Evolutionary conservation across 37 sponge, comb jelly and placozoan genomes (phyloP), one percentile per base, ranked within the genome.

Genomic region (Theonella swinhoei): DNA sequence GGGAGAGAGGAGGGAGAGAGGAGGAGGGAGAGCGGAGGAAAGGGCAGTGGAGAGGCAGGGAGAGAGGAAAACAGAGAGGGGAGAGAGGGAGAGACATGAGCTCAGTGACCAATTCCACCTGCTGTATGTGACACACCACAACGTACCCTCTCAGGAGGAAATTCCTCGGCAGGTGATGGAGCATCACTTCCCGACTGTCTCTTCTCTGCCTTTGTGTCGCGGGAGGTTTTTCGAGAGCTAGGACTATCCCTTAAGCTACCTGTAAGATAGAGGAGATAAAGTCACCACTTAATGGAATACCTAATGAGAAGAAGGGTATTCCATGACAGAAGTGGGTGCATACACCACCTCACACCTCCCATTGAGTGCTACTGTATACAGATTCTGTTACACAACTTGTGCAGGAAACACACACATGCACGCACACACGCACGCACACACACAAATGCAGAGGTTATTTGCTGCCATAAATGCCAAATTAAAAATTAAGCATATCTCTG

Each of bases 71-170:
- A 41, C 2, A 32, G 17, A 37, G 19, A 14, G 76, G 59, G 76
- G 39, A 41, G 54, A 3, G 42, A 37, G 19, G 76, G 9, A 39
- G 76, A 38, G 29, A 41, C 37, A 23, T 37, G 3, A 41, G 9
- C 30, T 26, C 24, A 20, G 22, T 30, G 28, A 67, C 23, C 11
- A 14, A 67, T 67, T 25, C 26, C 37, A 11, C 17, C 72, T 4
- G 9, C 41, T 14, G 19, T 71, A 14, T 71, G 24, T 17, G 7
- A 11, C 9, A 19, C 40, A 8, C 36, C 72, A 30, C 14, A 7
- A 33, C 74, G 74, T 73, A 82, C 83, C 72, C 73, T 64, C 73
- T 72, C 83, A n/a, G 83, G 74, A 17, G 29, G 39, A 20, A 82
- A 61, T 1, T 84, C 84, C 33, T 84, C 76, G 25, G 68, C 61